Conservation (phyloP, 2,888 invertebrate species). For the Nasonovia ribisnigri region DNA sequence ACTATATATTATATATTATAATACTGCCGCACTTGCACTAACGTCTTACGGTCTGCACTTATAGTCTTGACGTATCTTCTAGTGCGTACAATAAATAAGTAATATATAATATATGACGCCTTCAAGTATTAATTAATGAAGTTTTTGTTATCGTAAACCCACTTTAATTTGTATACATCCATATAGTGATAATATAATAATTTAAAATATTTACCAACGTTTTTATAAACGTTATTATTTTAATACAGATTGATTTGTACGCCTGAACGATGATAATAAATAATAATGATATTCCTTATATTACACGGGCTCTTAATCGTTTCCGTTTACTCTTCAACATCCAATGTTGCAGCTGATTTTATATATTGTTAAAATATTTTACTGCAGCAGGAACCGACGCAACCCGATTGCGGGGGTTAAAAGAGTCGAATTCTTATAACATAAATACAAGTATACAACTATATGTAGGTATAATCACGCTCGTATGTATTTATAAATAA, state of each 20-base stretch:
- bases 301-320: not conserved
- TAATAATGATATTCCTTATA: not conserved
- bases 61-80: not conserved
- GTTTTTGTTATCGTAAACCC: not conserved
- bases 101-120: not conserved
- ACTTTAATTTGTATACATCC: not conserved
- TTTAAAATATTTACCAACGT: not conserved
- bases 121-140: not conserved
- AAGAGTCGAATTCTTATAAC: constrained; percentile 18
- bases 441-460: no score
- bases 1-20: not conserved
- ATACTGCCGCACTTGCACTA: not conserved
- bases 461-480: not conserved
- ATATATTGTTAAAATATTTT: not conserved
- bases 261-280: not conserved
- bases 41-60: not conserved
- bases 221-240: not conserved
- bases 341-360: constrained; percentile 19
- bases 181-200: not conserved
- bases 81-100: not conserved
- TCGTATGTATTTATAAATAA: not conserved
- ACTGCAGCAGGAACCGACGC: not conserved
- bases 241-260: not conserved
- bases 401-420: not conserved
- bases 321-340: not conserved